Percentiles rank a stretch among this genome's conserved stretches.
These are phyloP conservation scores for Trichogramma evanescens DNA, from an alignment of 2,888 invertebrate species.

Conservation along the genomic window DNA sequence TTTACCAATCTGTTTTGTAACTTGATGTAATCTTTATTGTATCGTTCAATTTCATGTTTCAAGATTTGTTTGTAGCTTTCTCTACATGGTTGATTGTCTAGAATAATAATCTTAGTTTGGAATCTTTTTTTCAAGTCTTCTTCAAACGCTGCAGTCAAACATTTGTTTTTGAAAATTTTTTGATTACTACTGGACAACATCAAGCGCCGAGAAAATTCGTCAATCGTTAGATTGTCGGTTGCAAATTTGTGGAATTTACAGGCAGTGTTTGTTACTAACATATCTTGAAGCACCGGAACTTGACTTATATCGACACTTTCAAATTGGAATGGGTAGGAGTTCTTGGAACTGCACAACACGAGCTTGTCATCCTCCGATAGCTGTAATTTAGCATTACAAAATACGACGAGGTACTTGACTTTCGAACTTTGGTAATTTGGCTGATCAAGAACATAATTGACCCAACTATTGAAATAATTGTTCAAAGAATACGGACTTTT, in stretches of 20 bases:
- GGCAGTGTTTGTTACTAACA: neutral
- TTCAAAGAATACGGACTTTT: slow-evolving; percentile 26
- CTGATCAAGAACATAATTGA: slow-evolving; percentile 23
- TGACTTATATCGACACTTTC: neutral
- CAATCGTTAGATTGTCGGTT: slow-evolving; percentile 25
- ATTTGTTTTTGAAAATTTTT: slow-evolving; percentile 26
- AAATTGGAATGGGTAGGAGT: slow-evolving; percentile 13
- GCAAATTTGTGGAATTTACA: slow-evolving; percentile 26
- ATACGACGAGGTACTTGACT: slow-evolving; percentile 29
- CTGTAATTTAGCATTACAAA: slow-evolving; percentile 28
- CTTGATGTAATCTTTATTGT: slow-evolving; percentile 25
- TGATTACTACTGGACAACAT: slow-evolving; percentile 26
- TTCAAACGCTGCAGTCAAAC: slow-evolving; percentile 19
- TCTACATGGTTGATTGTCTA: slow-evolving; percentile 24
- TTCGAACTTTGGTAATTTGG: slow-evolving; percentile 19
- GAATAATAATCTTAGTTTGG: slow-evolving; percentile 27
- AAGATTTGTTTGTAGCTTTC: slow-evolving; percentile 27
- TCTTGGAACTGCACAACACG: slow-evolving; percentile 15
- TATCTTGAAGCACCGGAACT: slow-evolving; percentile 5
- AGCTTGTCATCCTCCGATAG: slow-evolving; percentile 26
- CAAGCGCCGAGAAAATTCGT: slow-evolving; percentile 29
- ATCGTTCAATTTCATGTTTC: slow-evolving; percentile 28
- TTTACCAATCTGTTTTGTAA: slow-evolving; percentile 24
- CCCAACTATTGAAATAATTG: slow-evolving; percentile 29
- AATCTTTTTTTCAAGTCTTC: slow-evolving; percentile 29